Conservation (phyloP, 2,888 invertebrate species). For the Sabatieria punctata region DNA sequence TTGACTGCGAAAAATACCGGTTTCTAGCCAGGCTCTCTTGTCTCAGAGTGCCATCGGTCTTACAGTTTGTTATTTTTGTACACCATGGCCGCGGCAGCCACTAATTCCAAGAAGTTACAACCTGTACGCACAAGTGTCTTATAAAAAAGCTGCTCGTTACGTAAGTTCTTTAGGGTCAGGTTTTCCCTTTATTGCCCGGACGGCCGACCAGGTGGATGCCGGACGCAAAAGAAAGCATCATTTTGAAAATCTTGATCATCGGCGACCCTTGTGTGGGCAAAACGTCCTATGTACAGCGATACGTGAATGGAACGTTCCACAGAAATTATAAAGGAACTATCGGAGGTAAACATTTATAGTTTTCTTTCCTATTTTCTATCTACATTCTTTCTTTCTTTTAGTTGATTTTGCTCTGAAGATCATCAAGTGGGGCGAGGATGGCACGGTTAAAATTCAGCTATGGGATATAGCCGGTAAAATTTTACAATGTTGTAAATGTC, state of each 20-base stretch:
- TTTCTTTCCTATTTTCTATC: neutral
- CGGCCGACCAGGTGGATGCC: constrained; percentile 5
- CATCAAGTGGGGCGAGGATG: constrained; percentile 41
- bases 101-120: too few species aligned
- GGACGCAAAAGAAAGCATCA: constrained; percentile 6
- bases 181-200: neutral
- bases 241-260: constrained; percentile 37
- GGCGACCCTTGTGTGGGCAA: constrained; percentile 41
- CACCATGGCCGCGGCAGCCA: too few species aligned
- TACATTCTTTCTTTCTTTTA: constrained; percentile 6
- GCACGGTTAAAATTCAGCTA: constrained; percentile 41
- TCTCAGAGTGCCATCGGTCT: too few species aligned
- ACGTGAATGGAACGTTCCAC: constrained; percentile 39
- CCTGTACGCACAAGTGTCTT: too few species aligned
- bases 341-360: constrained; percentile 30
- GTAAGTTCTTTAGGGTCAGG: constrained; percentile 1
- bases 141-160: neutral
- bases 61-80: too few species aligned
- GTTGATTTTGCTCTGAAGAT: constrained; percentile 46
- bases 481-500: constrained; percentile 1
- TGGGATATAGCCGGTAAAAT: constrained; percentile 44
- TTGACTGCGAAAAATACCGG: too few species aligned
- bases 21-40: too few species aligned
- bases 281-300: constrained; percentile 43
- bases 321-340: constrained; percentile 43